These are phyloP conservation scores for Ataeniobius toweri DNA, from an alignment of 2,797 vertebrate species.

Conservation along the genomic window DNA sequence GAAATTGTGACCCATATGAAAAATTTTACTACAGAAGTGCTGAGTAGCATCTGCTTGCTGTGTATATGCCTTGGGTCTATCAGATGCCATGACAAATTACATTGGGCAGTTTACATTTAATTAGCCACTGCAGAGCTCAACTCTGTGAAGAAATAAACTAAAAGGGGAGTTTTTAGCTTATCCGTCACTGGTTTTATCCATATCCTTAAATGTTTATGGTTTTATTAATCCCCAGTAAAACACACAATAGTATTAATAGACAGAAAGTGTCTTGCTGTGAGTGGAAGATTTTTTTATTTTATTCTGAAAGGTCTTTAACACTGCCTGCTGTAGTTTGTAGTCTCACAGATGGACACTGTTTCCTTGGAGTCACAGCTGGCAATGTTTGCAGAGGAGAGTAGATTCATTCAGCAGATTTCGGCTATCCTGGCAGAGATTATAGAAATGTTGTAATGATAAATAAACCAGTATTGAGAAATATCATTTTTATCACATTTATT, in stretches of 20 bases:
- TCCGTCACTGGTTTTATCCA: conserved; percentile 16
- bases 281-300: background rate
- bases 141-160: conserved; percentile 57
- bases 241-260: conserved; percentile 20
- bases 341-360: conserved; percentile 51
- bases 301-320: conserved; percentile 41
- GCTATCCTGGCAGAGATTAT: conserved; percentile 40
- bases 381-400: conserved; percentile 43
- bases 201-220: background rate
- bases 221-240: background rate
- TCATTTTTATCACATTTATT: conserved; percentile 41
- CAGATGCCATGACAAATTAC: conserved; percentile 84
- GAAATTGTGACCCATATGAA: conserved; percentile 81
- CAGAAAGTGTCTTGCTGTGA: background rate
- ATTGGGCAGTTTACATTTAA: conserved; percentile 83
- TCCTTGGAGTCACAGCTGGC: conserved; percentile 52
- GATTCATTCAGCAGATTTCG: conserved; percentile 42
- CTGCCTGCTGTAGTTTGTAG: conserved; percentile 41
- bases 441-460: conserved; percentile 45
- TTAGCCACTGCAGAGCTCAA: conserved; percentile 77
- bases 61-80: conserved; percentile 79
- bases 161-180: conserved; percentile 43
- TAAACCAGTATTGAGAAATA: conserved; percentile 25
- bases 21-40: conserved; percentile 75
- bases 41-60: conserved; percentile 83